phyloP scores from a whole-genome alignment of 2,888 invertebrate species.

The Mythimna albipuncta region DNA sequence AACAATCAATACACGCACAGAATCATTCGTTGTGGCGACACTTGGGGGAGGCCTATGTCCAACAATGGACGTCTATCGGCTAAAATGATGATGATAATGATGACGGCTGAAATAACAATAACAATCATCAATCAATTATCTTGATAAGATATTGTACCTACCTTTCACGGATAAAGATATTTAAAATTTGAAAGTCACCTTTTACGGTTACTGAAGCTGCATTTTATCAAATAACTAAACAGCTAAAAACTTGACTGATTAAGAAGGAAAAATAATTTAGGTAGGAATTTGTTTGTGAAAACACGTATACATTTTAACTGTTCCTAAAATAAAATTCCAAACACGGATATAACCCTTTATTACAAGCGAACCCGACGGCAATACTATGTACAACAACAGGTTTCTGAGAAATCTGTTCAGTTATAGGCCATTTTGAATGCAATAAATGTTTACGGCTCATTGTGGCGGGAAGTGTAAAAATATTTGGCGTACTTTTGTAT shows the following conservation, averaged over 20 bases:
- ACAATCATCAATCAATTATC: neutral
- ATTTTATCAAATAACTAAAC: conserved; percentile 9
- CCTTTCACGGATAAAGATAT: conserved; percentile 3
- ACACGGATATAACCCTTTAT: conserved; percentile 28
- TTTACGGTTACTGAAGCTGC: conserved; percentile 3
- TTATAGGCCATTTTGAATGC: conserved; percentile 56
- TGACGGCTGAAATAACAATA: conserved; percentile 6
- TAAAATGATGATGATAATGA: no score
- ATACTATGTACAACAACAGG: conserved; percentile 40
- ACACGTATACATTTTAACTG: neutral
- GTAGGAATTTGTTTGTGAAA: neutral
- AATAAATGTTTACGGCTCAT: conserved; percentile 68
- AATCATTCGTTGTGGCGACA: no score
- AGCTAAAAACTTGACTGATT: no score
- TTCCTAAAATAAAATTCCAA: conserved; percentile 11
- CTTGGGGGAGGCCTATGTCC: no score
- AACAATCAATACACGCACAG: no score
- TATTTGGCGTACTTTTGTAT: conserved; percentile 66
- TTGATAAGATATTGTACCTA: conserved; percentile 25
- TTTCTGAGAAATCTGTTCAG: conserved; percentile 55
- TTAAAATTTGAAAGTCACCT: conserved; percentile 23
- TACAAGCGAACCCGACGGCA: conserved; percentile 31
- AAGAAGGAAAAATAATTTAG: no score
- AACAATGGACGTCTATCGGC: no score
- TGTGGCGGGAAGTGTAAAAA: conserved; percentile 62